These are phyloP conservation scores for Clinocottus analis DNA, from an alignment of 2,113 vertebrate genomes.

Conservation along the genomic window DNA sequence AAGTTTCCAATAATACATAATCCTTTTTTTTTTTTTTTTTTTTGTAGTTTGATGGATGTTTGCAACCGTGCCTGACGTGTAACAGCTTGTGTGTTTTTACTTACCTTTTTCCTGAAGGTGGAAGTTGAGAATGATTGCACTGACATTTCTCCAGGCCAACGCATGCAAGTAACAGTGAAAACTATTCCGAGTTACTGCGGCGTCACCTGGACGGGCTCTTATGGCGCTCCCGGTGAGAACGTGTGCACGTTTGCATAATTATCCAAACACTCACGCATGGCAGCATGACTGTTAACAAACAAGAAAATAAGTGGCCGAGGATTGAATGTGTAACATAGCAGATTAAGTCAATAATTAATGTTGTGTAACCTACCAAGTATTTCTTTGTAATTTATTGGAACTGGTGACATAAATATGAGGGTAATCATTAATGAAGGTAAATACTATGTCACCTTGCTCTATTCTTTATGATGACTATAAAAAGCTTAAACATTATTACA, in stretches of 20 bases:
- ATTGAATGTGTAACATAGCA: background rate
- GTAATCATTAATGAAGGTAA: background rate
- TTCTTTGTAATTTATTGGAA: slow-evolving; percentile 1
- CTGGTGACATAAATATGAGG: background rate
- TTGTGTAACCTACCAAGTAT: background rate
- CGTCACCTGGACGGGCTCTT: slow-evolving; percentile 75
- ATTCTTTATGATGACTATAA: background rate
- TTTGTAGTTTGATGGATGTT: background rate
- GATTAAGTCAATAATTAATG: background rate
- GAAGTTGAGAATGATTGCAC: slow-evolving; percentile 87
- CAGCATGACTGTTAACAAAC: background rate
- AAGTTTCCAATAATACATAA: too few relatives aligned
- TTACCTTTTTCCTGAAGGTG: slow-evolving; percentile 78
- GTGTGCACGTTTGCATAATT: background rate
- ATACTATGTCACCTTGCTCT: background rate
- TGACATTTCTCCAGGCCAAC: slow-evolving; percentile 81
- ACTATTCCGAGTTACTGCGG: slow-evolving; percentile 88
- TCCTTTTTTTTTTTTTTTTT: too few relatives aligned
- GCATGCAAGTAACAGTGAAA: slow-evolving; percentile 84
- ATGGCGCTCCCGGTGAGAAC: slow-evolving; percentile 85
- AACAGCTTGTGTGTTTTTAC: background rate
- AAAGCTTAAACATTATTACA: background rate
- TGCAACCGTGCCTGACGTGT: background rate
- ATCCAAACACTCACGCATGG: background rate
- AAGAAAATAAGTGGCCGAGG: background rate